Evolutionary conservation across 2,113 vertebrate species (phyloP), one percentile per base, ranked within the genome.

Genomic region (Podocnemis expansa): DNA sequence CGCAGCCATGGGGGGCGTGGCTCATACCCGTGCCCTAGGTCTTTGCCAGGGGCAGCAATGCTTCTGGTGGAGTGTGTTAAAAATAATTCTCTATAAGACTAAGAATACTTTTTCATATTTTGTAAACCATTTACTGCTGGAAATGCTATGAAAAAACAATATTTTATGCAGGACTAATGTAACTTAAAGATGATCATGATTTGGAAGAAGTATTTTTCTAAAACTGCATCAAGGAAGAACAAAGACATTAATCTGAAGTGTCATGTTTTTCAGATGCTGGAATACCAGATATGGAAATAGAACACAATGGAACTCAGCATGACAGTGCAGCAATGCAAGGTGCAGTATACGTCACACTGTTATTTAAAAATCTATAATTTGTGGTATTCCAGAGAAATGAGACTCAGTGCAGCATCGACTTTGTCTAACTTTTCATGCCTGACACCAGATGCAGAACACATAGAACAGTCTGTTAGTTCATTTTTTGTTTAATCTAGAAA

Each of bases 321-420:
- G 98, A 99, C 89, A 98, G 97, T 90, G 97, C 98, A 90, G 96
- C 98, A 87, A 98, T 99, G 98, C 98, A 98, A 98, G 99, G 99
- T 99, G 97, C 91, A 95, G 94, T 96, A 96, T 87, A 81, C 8
- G 13, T 76, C 47, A 5, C 78, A 56, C 41, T 93, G 75, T 78
- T 89, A 6, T 14, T 22, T 17, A 43, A 41, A 29, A 76, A 55
- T 76, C 47, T 54, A 2, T 94, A 60, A 80, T 25, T 16, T n/a
- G 29, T 85, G 22, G 41, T 49, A 2, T 6, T 75, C 41, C 43
- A 29, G 25, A 9, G 41, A 60, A 82, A 54, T 14, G 0, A 7
- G 27, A 13, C 75, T 9, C 76, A 63, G 54, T 29, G 47, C 41
- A 29, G 27, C 79, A 13, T 22, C 5, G 19, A 41, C 63, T 85